A percentile compares a stretch with the other conserved stretches of the same genome.
Conservation (phyloP, 2,888 invertebrate species). For the Cheiracanthium punctorium region DNA sequence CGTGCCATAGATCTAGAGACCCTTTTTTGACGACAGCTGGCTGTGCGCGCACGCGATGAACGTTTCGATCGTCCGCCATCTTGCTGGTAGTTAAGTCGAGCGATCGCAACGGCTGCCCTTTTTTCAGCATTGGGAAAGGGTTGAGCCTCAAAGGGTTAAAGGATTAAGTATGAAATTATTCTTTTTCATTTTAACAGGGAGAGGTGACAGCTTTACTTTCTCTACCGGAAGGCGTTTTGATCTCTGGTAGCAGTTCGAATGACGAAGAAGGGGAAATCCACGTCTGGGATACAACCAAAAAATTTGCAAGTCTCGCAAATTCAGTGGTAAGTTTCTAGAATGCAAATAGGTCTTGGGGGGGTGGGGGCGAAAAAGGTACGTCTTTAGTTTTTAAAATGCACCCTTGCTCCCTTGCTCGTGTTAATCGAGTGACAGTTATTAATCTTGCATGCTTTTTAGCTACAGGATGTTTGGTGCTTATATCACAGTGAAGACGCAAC, state of each 20-base stretch:
- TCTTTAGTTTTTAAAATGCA: not conserved
- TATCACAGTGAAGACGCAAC: too few relatives aligned
- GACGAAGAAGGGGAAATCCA: conserved; percentile 92
- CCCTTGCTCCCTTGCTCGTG: not conserved
- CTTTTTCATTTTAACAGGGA: conserved; percentile 16
- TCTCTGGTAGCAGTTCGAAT: conserved; percentile 84
- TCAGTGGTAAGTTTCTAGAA: conserved; percentile 86
- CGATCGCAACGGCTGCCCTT: too few relatives aligned
- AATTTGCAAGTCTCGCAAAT: conserved; percentile 92
- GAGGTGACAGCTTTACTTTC: conserved; percentile 86
- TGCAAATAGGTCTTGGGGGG: too few relatives aligned
- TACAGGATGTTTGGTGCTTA: too few relatives aligned
- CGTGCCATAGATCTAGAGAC: too few relatives aligned
- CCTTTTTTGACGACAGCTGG: too few relatives aligned
- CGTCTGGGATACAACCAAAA: conserved; percentile 93
- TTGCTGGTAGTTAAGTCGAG: too few relatives aligned
- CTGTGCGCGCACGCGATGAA: too few relatives aligned
- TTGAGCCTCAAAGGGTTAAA: too few relatives aligned
- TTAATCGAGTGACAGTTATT: not conserved
- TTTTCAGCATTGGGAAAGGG: too few relatives aligned
- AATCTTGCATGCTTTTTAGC: not conserved
- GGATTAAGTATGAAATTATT: too few relatives aligned
- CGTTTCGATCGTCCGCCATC: too few relatives aligned
- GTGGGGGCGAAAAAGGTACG: conserved; percentile 46
- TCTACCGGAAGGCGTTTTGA: conserved; percentile 91